Evolutionary conservation across 1,140 invertebrate genomes (phyloP), one percentile per base, ranked within the genome.

Genomic region (Neodiprion pinetum): DNA sequence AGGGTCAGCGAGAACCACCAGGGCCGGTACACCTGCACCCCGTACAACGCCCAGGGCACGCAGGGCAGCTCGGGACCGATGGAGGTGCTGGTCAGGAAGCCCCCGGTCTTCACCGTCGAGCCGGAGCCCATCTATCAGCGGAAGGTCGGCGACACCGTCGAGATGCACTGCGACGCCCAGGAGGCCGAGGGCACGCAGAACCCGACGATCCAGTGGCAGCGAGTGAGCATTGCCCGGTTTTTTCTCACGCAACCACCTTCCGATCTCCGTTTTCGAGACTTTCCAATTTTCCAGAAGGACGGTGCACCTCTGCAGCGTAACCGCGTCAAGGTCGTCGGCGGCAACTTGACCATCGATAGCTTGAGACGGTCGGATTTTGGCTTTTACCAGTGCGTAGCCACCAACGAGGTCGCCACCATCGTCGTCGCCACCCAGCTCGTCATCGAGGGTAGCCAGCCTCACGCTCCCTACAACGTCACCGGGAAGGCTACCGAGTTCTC

Each of bases 61-160:
- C 96, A 97, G 79, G 96, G 96, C 8, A 94, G 95, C 69, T 99
- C 97, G 68, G 95, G 95, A 47, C 92, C 93, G 48, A 98, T 99
- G 94, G 96, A 99, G 89, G 97, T 99, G n/a, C 89, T 98, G 78
- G 97, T 99, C 7, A 91, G 96, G 83, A 98, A 97, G 86, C 96
- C 96, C 14, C 96, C 96, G 1, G 91, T 93, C 14, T 96, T 97
- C 82, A 95, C 93, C 1, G 88, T 96, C 5, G 94, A 96, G 84
- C 96, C 96, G 1, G 94, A 97, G 82, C 90, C 92, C 17, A 91
- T 96, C 84, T 97, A 97, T 86, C 95, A 96, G 85, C 92, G 94
- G 78, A 96, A 96, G 88, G 93, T 96, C 40, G 95, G 95, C 8
- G 95, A 96, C 81, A 94, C 95, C 67, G 95, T 97, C 1, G 95